Evolutionary conservation across 2,888 invertebrate genomes (phyloP), one percentile per base, ranked within the genome.

Genomic region (Zaprionus bogoriensis): DNA sequence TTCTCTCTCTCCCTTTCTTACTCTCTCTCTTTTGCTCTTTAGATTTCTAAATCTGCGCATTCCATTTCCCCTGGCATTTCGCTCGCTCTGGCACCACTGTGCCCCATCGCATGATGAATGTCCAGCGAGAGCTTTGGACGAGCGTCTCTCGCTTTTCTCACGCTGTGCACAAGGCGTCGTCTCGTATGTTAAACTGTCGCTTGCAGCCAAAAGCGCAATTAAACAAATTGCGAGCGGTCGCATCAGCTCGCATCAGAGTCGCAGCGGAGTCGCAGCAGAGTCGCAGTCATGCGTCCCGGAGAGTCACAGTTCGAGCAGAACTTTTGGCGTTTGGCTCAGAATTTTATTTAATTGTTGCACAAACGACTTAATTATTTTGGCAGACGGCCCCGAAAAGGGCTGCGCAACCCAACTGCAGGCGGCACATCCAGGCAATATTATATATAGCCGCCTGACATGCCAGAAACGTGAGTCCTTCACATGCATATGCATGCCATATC

Each of bases 141-240:
- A 80, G 47, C 64, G 66, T 68, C 80, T 63, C 62, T 54, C 62
- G 78, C 75, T 82, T 83, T 87, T 80, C 84, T 84, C 87, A 87
- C 84, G 83, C 77, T 68, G 77, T 63, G 67, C 67, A n/a, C 55
- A 71, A 70, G 80, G 75, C 75, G 77, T 74, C 70, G 58, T 65
- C 83, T 87, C 90, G 89, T 90, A 87, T 87, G 85, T 89, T 89
- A 89, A 89, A 89, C 83, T 89, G 89, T 90, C 90, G 87, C 89
- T 87, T 77, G 69, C 77, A 87, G 90, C 87, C 66, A 84, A 83
- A 87, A 87, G 70, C 44, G 90, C 83, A 90, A 90, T 90, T 90
- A 90, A 90, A 90, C 90, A 90, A 90, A 90, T 90, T 88, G 85
- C 87, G 76, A 87, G 62, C 51, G 67, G 42, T 47, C 45, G 22